phyloP scores from a whole-genome alignment of 2,113 vertebrate species.

The Hucho hucho region DNA sequence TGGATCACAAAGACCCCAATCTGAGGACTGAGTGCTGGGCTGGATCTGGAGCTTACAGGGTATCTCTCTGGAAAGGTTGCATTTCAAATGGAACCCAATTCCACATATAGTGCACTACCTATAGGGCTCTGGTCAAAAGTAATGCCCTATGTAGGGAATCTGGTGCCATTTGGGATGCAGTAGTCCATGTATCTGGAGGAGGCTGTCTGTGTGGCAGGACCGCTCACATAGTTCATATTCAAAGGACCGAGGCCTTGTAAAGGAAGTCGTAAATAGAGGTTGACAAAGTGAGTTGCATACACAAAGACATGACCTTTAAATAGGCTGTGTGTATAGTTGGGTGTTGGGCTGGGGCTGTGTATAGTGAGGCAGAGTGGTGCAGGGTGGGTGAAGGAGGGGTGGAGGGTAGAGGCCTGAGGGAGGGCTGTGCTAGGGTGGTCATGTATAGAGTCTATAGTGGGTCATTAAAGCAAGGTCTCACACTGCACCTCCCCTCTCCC shows the following conservation, averaged over 20 bases:
- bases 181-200: slow-evolving; percentile 36
- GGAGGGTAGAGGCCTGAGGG: slow-evolving; percentile 23
- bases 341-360: slow-evolving; percentile 15
- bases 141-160: no score
- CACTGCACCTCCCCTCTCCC: slow-evolving; percentile 38
- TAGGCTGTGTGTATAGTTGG: slow-evolving; percentile 69
- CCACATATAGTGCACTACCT: no score
- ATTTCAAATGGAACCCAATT: no score
- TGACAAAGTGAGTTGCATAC: slow-evolving; percentile 70
- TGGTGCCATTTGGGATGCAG: no score
- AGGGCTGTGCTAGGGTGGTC: slow-evolving; percentile 60
- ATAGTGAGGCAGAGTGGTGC: no score
- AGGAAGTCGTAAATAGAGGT: slow-evolving; percentile 70
- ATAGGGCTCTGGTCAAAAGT: no score
- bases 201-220: slow-evolving; percentile 75
- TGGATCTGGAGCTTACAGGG: slow-evolving; percentile 42
- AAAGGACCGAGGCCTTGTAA: slow-evolving; percentile 70
- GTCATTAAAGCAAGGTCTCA: slow-evolving; percentile 63
- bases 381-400: no score
- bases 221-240: slow-evolving; percentile 80
- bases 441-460: slow-evolving; percentile 68
- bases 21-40: slow-evolving; percentile 33
- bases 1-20: slow-evolving; percentile 43
- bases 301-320: slow-evolving; percentile 68
- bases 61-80: no score